These are phyloP conservation scores for Graphium colonna DNA, from an alignment of 2,888 invertebrate genomes.

Conservation along the genomic window DNA sequence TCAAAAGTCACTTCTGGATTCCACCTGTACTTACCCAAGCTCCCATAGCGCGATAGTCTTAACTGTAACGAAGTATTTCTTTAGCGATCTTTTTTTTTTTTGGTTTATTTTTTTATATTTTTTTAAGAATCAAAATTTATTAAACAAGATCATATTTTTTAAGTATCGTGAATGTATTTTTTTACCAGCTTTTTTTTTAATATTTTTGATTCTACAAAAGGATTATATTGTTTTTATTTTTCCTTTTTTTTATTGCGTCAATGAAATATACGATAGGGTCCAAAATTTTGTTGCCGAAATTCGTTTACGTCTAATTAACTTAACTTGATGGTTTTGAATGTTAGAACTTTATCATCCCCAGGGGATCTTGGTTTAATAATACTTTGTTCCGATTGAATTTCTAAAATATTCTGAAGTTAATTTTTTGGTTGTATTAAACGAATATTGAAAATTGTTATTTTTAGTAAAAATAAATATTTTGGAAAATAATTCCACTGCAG, in stretches of 20 bases:
- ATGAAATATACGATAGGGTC: background rate
- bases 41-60: no score
- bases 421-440: background rate
- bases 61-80: no score
- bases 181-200: background rate
- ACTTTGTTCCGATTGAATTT: background rate
- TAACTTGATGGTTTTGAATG: background rate
- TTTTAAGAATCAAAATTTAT: background rate
- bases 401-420: background rate
- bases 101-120: background rate
- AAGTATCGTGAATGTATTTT: background rate
- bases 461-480: background rate
- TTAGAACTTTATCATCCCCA: background rate
- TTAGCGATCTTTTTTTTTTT: background rate
- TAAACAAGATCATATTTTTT: background rate
- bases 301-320: background rate
- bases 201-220: background rate
- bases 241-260: background rate
- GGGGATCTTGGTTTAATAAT: background rate
- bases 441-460: background rate
- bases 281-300: background rate
- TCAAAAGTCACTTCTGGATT: no score
- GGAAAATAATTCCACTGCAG: background rate
- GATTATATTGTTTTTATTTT: background rate
- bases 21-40: no score